These are phyloP conservation scores for Coturnix japonica DNA, from an alignment of 2,113 vertebrate species.

Conservation along the genomic window DNA sequence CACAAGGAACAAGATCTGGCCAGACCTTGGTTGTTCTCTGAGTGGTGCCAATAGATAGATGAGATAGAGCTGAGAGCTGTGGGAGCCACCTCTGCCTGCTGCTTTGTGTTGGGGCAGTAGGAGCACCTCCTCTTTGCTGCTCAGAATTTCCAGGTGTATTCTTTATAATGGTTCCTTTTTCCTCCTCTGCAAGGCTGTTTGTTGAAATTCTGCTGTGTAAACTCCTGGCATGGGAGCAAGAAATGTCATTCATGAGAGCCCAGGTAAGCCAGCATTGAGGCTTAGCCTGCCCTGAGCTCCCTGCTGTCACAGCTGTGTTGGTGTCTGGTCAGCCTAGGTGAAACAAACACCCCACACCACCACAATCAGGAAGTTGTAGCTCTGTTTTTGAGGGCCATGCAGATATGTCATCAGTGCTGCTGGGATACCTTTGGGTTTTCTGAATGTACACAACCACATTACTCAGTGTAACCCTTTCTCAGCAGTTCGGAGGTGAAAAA, in stretches of 20 bases:
- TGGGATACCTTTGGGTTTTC: neutral
- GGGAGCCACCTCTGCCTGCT: neutral
- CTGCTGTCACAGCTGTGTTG: fast-evolving
- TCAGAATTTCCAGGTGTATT: neutral
- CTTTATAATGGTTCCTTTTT: neutral
- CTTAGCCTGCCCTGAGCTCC: neutral
- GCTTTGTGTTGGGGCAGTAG: neutral
- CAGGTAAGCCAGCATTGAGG: fast-evolving
- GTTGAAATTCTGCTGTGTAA: neutral
- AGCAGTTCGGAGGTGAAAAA: neutral
- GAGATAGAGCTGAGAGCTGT: neutral
- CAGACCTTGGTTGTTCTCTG: neutral
- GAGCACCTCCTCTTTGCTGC: neutral
- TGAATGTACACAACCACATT: neutral
- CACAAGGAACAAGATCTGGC: neutral
- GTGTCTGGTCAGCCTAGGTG: neutral
- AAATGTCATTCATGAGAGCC: fast-evolving
- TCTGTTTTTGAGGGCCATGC: neutral
- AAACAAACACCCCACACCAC: neutral
- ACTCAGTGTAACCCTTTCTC: neutral
- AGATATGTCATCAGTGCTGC: neutral
- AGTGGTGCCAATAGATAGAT: neutral
- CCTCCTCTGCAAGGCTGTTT: neutral
- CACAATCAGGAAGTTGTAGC: neutral
- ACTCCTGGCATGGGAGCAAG: neutral